Conservation (phyloP, 92 coral and sea anemone genomes). For the Porites evermanni region DNA sequence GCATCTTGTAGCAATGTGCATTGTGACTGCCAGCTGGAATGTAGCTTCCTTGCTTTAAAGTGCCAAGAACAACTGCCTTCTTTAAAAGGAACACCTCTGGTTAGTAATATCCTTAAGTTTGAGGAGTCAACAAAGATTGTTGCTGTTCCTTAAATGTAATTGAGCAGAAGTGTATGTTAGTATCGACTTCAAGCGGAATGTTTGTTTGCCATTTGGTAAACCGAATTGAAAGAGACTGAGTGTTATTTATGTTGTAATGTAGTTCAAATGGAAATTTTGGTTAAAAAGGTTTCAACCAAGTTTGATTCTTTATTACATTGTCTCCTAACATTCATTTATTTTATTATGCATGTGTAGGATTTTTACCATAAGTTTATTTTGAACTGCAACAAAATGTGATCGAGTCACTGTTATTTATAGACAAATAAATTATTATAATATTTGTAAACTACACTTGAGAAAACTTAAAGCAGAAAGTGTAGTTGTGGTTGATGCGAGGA, state of each 20-base stretch:
- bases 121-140: slow-evolving; percentile 28
- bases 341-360: too few relatives aligned
- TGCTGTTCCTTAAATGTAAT: slow-evolving; percentile 53
- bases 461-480: too few relatives aligned
- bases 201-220: slow-evolving; percentile 62
- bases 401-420: too few relatives aligned
- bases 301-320: too few relatives aligned
- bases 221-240: slow-evolving; percentile 59
- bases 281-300: too few relatives aligned
- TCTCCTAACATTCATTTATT: not conserved
- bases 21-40: slow-evolving; percentile 27
- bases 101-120: slow-evolving; percentile 33
- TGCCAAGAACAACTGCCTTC: slow-evolving; percentile 22
- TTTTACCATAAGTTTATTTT: too few relatives aligned
- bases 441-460: too few relatives aligned
- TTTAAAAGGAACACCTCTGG: slow-evolving; percentile 33
- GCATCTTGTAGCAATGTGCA: slow-evolving; percentile 8
- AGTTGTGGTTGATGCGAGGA: too few relatives aligned
- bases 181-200: slow-evolving; percentile 42
- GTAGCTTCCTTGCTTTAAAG: slow-evolving; percentile 14
- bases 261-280: too few relatives aligned
- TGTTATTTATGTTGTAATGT: too few relatives aligned
- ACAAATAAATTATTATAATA: too few relatives aligned
- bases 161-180: slow-evolving; percentile 47
- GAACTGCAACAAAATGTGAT: too few relatives aligned